These are phyloP conservation scores for Bos indicus DNA, from an alignment of 2,113 vertebrate genomes.

Conservation along the genomic window DNA sequence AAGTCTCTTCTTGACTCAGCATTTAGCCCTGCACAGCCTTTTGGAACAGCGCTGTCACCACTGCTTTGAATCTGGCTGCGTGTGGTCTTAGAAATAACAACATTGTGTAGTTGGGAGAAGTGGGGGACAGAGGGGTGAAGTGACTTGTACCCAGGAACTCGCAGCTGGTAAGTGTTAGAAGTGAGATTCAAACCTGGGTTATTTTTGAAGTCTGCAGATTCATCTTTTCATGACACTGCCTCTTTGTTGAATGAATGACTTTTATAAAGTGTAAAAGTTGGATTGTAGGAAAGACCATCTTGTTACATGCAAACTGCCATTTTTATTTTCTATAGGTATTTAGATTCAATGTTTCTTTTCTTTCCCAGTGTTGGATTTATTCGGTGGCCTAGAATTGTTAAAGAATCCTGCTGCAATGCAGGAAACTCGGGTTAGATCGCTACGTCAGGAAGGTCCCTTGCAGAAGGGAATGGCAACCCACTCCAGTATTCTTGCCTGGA, in stretches of 20 bases:
- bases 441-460: background rate
- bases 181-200: background rate
- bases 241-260: background rate
- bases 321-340: background rate
- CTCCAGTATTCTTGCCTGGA: background rate
- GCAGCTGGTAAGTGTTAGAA: background rate
- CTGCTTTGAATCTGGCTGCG: background rate
- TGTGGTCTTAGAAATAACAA: background rate
- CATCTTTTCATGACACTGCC: background rate
- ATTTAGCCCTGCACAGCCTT: background rate
- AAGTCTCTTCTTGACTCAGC: background rate
- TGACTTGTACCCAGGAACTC: background rate
- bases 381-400: background rate
- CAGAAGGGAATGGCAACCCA: background rate
- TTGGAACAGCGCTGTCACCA: accelerated
- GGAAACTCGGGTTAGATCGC: background rate
- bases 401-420: background rate
- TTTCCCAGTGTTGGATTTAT: background rate
- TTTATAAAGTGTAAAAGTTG: background rate
- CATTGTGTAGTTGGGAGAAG: background rate
- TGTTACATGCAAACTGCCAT: background rate
- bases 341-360: background rate
- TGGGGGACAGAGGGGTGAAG: background rate
- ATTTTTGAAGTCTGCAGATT: background rate
- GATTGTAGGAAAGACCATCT: no score